phyloP scores from a whole-genome alignment of 2,113 vertebrate species.

The Phaethon lepturus region DNA sequence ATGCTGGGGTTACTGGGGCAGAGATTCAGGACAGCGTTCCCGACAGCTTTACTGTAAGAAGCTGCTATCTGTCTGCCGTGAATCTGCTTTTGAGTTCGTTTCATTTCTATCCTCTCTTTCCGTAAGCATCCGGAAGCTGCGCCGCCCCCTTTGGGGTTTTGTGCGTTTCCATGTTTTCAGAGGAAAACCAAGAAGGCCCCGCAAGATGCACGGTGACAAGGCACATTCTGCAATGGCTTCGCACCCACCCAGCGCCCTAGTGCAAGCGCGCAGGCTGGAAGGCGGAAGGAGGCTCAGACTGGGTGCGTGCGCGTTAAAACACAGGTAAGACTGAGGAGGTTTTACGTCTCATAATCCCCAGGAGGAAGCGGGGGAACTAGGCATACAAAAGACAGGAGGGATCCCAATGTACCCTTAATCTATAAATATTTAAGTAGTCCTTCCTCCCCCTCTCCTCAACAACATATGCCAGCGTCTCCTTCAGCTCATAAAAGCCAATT shows the following conservation, averaged over 20 bases:
- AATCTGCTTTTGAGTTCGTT: background rate
- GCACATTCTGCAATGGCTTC: background rate
- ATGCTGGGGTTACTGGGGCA: fast-evolving
- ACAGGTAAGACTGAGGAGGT: background rate
- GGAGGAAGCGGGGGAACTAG: background rate
- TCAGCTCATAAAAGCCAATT: slow-evolving; percentile 68
- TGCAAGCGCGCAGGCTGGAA: background rate
- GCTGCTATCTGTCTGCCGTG: background rate
- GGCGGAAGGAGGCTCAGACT: background rate
- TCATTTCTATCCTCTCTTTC: background rate
- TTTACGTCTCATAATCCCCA: background rate
- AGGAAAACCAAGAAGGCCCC: background rate
- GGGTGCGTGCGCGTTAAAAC: background rate
- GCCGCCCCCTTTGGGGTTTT: background rate
- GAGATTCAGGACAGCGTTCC: fast-evolving
- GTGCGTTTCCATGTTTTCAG: background rate
- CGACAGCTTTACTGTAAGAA: background rate
- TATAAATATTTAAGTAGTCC: slow-evolving; percentile 73
- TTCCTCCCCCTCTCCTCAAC: slow-evolving; percentile 33
- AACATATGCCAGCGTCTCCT: slow-evolving; percentile 66
- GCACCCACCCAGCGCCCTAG: background rate
- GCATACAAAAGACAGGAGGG: slow-evolving; percentile 27
- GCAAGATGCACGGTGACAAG: fast-evolving
- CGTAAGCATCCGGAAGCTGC: background rate
- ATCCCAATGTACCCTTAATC: slow-evolving; percentile 30